Base-by-base conservation (phyloP, 2,888 invertebrate genomes). In the Mesorhabditis belari region DNA sequence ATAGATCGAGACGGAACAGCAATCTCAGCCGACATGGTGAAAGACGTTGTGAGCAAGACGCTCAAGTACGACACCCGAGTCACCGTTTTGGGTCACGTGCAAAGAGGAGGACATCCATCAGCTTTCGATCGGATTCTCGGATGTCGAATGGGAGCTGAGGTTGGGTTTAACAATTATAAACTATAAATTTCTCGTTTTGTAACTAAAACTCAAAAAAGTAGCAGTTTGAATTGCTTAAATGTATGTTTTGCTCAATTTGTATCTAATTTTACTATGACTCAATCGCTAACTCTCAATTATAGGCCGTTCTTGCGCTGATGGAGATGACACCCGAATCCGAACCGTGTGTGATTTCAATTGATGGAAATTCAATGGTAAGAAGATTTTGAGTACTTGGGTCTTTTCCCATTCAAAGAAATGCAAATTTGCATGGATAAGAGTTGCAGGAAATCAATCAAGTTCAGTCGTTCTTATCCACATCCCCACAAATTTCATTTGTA, bases 101-200 rank as follows among this genome's bases (percentile, higher is more conserved):
- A 99, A 84, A 87, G 98, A 71, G 98, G 98, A 80, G 98, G 98
- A 29, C 91, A 90, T 79, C 95, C 98, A 0, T 95, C 96, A 5
- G 98, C 96, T 49, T 99, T 98, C 81, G 98, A 99, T 84, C 88
- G 98, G 82, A 88, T 98, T 77, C 86, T 98, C 86, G 94, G 92
- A 71, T 93, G 92, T 77, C 88, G 98, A 71, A 98, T 98, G 96
- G 98, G 98, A 21, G 96, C 96, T 0, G 98, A 98, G 83, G 94
- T 96, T n/a, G n/a, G n/a, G n/a, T n/a, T n/a, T n/a, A 9, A 95
- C 96, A 0, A 87, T 96, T 87, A 94, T 95, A 4, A 24, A 19
- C 5, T 4, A 3, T 1, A 49, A 21, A 57, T 27, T 26, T 6
- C 3, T 12, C 35, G 17, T 35, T 35, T 35, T 35, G 6, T 35